Conservation (phyloP, 2,888 invertebrate genomes). For the Cephus nigrinus region DNA sequence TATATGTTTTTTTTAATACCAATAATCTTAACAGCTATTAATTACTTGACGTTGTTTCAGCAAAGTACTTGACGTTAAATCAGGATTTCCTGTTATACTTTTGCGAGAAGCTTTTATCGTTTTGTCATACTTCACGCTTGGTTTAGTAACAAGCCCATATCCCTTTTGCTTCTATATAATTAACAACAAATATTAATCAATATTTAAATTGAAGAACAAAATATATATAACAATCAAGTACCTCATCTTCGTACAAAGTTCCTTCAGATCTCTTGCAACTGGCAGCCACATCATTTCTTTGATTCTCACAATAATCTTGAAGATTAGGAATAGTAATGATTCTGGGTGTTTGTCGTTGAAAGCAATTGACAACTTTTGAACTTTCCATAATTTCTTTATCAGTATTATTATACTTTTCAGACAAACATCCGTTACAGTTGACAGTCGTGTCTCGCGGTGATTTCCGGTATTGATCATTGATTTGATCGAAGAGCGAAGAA, state of each 20-base stretch:
- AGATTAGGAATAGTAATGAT: slow-evolving; percentile 10
- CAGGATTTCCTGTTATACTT: slow-evolving; percentile 14
- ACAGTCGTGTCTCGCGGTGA: background rate
- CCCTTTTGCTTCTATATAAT: background rate
- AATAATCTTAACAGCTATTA: background rate
- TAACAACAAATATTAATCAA: background rate
- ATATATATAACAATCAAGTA: background rate
- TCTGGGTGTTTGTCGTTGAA: slow-evolving; percentile 5
- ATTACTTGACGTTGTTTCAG: slow-evolving; percentile 31
- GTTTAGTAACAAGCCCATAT: background rate
- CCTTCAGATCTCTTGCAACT: background rate
- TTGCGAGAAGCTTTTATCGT: slow-evolving; percentile 12
- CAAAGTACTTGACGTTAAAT: slow-evolving; percentile 28
- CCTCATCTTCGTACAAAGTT: background rate
- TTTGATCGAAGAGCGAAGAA: slow-evolving; percentile 41
- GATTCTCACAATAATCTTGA: slow-evolving; percentile 11
- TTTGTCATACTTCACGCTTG: background rate
- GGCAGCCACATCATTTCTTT: background rate
- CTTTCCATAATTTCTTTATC: background rate
- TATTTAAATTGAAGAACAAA: background rate
- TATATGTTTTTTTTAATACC: background rate
- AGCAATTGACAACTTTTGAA: background rate
- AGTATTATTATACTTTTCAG: background rate
- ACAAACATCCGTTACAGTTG: background rate
- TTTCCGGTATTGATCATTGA: slow-evolving; percentile 18